Evolutionary conservation across 1,140 invertebrate genomes (phyloP).

Genomic region (Hestina assimilis): DNA sequence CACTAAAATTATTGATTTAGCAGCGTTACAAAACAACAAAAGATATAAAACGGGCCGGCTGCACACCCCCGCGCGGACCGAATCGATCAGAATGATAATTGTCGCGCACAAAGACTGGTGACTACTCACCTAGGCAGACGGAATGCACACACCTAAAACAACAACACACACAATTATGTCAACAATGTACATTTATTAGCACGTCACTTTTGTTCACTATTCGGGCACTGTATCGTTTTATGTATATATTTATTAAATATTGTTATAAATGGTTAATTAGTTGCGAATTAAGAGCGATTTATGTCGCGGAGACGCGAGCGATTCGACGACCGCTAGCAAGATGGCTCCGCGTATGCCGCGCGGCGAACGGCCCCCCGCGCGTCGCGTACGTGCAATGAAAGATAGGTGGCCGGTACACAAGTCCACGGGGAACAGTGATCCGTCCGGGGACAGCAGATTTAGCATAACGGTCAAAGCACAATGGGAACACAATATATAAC

Average conservation of each 20-base stretch:
- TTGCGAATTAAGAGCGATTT: constrained; percentile 67
- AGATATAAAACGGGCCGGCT: constrained; percentile 71
- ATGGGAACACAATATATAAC: no score
- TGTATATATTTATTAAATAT: constrained; percentile 57
- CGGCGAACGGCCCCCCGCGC: constrained; percentile 58
- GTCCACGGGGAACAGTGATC: constrained; percentile 39
- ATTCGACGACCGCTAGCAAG: constrained; percentile 71
- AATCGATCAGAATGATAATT: constrained; percentile 78
- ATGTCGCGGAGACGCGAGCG: constrained; percentile 67
- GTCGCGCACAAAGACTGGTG: constrained; percentile 73
- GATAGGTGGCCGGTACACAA: constrained; percentile 66
- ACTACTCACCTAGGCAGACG: constrained; percentile 67
- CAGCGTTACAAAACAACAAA: constrained; percentile 76
- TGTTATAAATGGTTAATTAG: constrained; percentile 69
- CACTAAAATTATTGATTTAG: constrained; percentile 77
- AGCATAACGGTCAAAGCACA: background rate
- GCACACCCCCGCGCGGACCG: constrained; percentile 66
- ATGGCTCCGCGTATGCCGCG: constrained; percentile 73
- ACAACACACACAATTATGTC: constrained; percentile 60
- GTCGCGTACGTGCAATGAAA: constrained; percentile 75
- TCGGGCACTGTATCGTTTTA: constrained; percentile 45
- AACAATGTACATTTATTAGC: constrained; percentile 51
- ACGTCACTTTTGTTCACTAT: constrained; percentile 40
- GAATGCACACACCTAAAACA: constrained; percentile 68
- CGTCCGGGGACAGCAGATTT: constrained; percentile 47